Evolutionary conservation across 2,113 vertebrate species (phyloP), one percentile per base, ranked within the genome.

Genomic region (Panthera tigris): DNA sequence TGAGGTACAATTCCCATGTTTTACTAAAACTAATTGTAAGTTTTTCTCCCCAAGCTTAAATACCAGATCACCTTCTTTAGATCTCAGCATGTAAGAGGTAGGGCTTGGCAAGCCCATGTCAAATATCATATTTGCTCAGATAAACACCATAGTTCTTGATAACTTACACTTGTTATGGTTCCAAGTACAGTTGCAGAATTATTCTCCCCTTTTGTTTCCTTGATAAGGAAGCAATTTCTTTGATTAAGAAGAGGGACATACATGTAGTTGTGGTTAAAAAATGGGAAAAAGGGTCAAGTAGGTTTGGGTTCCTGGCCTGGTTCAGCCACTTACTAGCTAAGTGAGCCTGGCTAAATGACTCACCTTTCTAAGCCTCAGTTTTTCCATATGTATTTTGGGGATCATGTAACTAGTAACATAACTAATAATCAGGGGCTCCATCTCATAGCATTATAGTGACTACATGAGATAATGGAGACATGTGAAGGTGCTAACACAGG

Each of bases 1-100:
- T 68, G 80, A 88, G 27, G 89, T 84, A 83, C n/a, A 90, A 89
- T 96, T 90, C 63, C 68, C 25, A 89, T 95, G 71, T 95, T 97
- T 97, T 89, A 88, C 52, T 85, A 96, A 96, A 96, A 82, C 74
- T 81, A 94, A 94, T 89, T 91, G 63, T 79, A 83, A 45, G 80
- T 80, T 94, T 96, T 89, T 23, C 74, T 63, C 18, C 41, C 19
- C 61, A 86, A 91, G 14, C 6, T 33, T 94, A 89, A 93, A 87
- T 83, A 82, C 14, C 16, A 94, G 14, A 7, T 92, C 7, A 2
- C 41, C 63, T 93, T 94, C 93, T 83, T 93, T 71, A 95, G 36
- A 96, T 8, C 61, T n/a, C 45, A 96, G 52, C 65, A 71, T 76
- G 79, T 55, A 89, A 92, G 65, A 88, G 68, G 69, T 27, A 89